Conservation (phyloP, 2,113 vertebrate genomes). For the Cranoglanis bouderius region DNA sequence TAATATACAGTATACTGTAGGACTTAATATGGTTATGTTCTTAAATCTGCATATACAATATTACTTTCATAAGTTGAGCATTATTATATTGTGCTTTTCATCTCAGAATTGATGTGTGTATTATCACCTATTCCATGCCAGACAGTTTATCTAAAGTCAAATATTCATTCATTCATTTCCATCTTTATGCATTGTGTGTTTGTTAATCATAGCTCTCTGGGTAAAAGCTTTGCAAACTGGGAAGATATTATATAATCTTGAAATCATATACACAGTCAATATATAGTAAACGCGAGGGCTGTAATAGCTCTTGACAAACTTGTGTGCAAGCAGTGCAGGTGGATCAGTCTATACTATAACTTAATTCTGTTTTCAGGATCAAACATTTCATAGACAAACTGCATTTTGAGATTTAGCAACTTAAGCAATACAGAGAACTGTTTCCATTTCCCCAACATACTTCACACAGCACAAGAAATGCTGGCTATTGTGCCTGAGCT, state of each 20-base stretch:
- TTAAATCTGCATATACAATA: conserved; percentile 25
- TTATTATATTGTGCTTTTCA: conserved; percentile 22
- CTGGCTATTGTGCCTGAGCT: neutral
- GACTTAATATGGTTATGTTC: neutral
- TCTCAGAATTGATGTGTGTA: neutral
- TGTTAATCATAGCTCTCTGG: neutral
- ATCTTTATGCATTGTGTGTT: neutral
- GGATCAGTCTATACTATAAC: neutral
- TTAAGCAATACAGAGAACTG: neutral
- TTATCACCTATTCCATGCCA: neutral
- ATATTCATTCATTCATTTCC: neutral
- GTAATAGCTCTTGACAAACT: conserved; percentile 3
- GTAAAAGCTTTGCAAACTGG: neutral
- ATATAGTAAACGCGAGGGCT: neutral
- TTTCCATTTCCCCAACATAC: neutral
- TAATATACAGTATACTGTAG: neutral
- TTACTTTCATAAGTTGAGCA: neutral
- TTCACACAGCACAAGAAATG: neutral
- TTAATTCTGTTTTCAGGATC: neutral
- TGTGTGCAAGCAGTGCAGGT: neutral
- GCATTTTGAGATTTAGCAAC: neutral
- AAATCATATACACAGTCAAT: neutral
- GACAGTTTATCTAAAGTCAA: neutral
- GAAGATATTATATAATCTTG: neutral
- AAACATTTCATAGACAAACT: neutral